phyloP scores from a whole-genome alignment of 2,888 invertebrate species.

The Polydesmus complanatus region DNA sequence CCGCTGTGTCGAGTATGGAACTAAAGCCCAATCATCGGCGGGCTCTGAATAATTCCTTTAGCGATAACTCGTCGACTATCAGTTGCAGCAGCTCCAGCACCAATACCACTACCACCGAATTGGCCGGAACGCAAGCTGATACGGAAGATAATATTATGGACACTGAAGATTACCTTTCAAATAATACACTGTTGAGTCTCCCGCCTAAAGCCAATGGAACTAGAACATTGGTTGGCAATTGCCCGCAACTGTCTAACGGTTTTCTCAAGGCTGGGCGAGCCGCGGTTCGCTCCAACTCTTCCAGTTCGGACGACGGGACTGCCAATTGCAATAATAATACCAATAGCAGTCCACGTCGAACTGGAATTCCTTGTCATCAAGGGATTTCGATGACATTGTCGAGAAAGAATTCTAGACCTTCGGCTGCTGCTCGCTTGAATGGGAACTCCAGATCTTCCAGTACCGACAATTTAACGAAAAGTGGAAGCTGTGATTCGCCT shows the following conservation, averaged over 20 bases:
- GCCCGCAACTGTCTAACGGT: constrained; percentile 1
- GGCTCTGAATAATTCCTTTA: constrained; percentile 14
- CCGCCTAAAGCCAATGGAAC: not conserved
- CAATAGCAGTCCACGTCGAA: constrained; percentile 1
- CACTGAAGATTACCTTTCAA: not conserved
- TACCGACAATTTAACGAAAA: constrained; percentile 4
- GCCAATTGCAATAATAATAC: not conserved
- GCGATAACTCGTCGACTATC: constrained; percentile 17
- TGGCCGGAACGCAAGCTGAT: constrained; percentile 16
- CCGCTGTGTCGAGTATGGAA: constrained; percentile 19
- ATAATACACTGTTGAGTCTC: too few species aligned
- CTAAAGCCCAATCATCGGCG: constrained; percentile 3
- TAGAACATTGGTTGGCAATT: not conserved
- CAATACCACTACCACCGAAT: constrained; percentile 10
- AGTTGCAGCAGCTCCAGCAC: constrained; percentile 15
- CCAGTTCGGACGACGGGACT: constrained; percentile 16
- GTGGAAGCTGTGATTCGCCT: not conserved
- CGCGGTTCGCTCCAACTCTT: constrained; percentile 3
- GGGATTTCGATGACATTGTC: constrained; percentile 6
- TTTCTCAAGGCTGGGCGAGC: not conserved
- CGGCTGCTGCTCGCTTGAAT: not conserved
- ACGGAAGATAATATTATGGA: constrained; percentile 16
- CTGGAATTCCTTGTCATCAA: constrained; percentile 7
- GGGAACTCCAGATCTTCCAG: constrained; percentile 8
- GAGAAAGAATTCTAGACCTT: not conserved